These are phyloP conservation scores for Thymelicus lineola DNA, from an alignment of 2,888 invertebrate species.

Conservation along the genomic window DNA sequence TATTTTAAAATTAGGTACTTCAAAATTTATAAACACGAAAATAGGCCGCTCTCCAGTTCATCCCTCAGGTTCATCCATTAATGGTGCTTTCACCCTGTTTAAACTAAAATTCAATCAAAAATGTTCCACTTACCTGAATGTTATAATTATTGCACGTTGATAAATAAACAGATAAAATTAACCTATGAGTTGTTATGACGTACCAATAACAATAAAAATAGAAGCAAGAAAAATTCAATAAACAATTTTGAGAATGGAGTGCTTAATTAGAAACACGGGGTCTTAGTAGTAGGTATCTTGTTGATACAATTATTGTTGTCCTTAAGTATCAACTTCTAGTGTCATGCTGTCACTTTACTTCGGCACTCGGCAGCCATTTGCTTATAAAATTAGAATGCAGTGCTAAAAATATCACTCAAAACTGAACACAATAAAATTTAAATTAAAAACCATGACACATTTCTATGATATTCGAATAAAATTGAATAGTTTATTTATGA, in stretches of 20 bases:
- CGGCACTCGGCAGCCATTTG: constrained; percentile 84
- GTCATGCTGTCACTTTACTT: constrained; percentile 64
- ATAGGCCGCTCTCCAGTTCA: too few species aligned
- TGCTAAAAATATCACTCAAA: constrained; percentile 67
- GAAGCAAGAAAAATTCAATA: neutral
- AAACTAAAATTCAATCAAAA: too few species aligned
- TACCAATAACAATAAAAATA: neutral
- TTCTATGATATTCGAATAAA: constrained; percentile 43
- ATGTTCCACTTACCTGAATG: neutral
- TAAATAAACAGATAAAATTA: neutral
- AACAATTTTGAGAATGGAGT: too few species aligned
- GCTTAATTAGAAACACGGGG: too few species aligned
- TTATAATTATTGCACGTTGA: neutral
- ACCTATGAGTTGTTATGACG: neutral
- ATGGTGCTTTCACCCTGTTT: too few species aligned
- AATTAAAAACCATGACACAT: constrained; percentile 38
- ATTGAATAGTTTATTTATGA: constrained; percentile 49
- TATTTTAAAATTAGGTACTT: too few species aligned
- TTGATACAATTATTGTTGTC: constrained; percentile 1
- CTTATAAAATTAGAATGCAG: constrained; percentile 81
- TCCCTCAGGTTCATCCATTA: too few species aligned
- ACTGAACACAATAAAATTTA: constrained; percentile 41
- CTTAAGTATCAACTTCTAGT: constrained; percentile 6
- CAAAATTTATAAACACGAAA: too few species aligned
- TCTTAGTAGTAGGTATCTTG: neutral